These are phyloP conservation scores for Agrotis ipsilon DNA, from an alignment of 2,888 invertebrate genomes.

Conservation along the genomic window DNA sequence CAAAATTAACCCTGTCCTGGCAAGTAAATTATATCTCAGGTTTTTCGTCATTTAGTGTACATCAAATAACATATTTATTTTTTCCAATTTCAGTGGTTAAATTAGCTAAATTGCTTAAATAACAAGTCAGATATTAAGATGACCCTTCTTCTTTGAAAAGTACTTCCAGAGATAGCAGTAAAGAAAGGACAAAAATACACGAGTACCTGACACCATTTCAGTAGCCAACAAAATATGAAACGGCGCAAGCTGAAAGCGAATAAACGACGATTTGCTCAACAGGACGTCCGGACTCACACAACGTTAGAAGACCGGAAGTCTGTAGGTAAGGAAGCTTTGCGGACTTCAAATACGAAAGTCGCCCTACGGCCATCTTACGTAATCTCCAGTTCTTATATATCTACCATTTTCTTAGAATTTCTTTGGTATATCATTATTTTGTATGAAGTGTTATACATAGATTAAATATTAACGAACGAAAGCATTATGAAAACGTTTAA, in stretches of 20 bases:
- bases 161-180: too few relatives aligned
- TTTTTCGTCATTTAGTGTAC: too few relatives aligned
- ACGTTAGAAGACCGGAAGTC: constrained; percentile 56
- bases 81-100: too few relatives aligned
- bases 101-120: too few relatives aligned
- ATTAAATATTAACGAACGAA: background rate
- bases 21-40: too few relatives aligned
- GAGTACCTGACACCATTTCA: constrained; percentile 5
- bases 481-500: background rate
- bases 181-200: background rate
- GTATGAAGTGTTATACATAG: background rate
- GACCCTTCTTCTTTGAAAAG: too few relatives aligned
- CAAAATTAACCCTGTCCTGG: too few relatives aligned
- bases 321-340: constrained; percentile 51
- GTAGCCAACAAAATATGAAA: constrained; percentile 42
- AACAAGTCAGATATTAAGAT: too few relatives aligned
- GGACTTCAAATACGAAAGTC: constrained; percentile 43
- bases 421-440: background rate
- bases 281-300: constrained; percentile 56
- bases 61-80: too few relatives aligned
- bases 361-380: constrained; percentile 33
- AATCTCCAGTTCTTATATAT: constrained; percentile 6
- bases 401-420: constrained; percentile 4
- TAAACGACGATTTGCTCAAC: constrained; percentile 58
- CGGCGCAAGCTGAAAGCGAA: constrained; percentile 44